These are phyloP conservation scores for Coleophora flavipennella DNA, from an alignment of 2,888 invertebrate species.

Conservation along the genomic window DNA sequence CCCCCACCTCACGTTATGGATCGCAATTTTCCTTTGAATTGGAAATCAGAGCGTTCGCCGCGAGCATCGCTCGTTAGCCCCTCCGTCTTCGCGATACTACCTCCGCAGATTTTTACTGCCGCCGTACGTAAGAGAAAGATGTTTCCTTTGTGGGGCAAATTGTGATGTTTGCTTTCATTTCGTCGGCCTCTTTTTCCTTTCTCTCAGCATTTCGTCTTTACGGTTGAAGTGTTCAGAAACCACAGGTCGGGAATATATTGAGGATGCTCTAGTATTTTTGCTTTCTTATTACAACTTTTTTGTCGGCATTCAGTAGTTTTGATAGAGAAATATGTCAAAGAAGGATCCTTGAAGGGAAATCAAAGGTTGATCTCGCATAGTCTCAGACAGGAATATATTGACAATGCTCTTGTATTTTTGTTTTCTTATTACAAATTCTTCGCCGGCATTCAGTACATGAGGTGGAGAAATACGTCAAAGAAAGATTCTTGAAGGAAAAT, in stretches of 20 bases:
- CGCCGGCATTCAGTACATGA: too few relatives aligned
- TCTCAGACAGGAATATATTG: too few relatives aligned
- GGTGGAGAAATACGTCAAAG: too few relatives aligned
- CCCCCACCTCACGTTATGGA: conserved; percentile 59
- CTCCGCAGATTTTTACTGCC: conserved; percentile 58
- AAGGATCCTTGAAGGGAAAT: background rate
- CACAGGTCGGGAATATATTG: conserved; percentile 10
- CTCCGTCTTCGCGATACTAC: conserved; percentile 62
- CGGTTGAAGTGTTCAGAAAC: conserved; percentile 6
- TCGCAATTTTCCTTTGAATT: conserved; percentile 75
- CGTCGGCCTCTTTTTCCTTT: conserved; percentile 22
- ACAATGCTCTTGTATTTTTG: too few relatives aligned
- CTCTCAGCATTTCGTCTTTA: conserved; percentile 1
- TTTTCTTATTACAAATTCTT: too few relatives aligned
- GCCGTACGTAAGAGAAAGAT: conserved; percentile 45
- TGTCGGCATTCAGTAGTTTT: background rate
- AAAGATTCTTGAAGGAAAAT: too few relatives aligned
- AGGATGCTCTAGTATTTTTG: background rate
- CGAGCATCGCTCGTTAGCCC: conserved; percentile 60
- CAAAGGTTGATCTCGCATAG: background rate
- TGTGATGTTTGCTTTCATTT: conserved; percentile 41
- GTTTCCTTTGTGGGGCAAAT: conserved; percentile 46
- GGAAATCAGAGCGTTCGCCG: conserved; percentile 70
- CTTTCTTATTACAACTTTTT: background rate
- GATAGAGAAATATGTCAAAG: background rate